Base-by-base conservation (phyloP, 2,113 vertebrate species). In the Numida meleagris region DNA sequence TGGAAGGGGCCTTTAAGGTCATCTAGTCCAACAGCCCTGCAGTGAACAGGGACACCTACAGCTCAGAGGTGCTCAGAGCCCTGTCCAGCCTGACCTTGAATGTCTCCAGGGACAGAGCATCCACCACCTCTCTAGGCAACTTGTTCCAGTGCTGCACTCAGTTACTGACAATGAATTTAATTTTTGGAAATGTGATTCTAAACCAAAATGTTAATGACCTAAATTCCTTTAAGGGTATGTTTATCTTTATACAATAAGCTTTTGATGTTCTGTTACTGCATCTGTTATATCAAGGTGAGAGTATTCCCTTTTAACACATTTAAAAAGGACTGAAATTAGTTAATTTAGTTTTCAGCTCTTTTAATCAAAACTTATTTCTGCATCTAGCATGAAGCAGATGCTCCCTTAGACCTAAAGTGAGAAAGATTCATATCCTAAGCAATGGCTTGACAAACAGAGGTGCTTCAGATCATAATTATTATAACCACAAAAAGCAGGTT, bases 381-480 rank as follows among this genome's bases (percentile, higher is more conserved):
- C 55, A 84, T 43, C 86, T 82, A 63, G 21, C 66, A 29, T 17
- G 63, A 87, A 81, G 48, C 62, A 93, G 88, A 90, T 95, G 80
- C 43, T 87, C 8, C 36, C 53, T 55, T 63, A 85, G 73, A 90
- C 76, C 59, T 82, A 65, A 96, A 95, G 83, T 87, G 87, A 92
- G 82, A 75, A 78, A 75, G 78, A 96, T 71, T 6, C 5, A 29
- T 43, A 55, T 65, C 73, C 27, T 82, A 80, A 96, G 86, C 90
- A 93, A 36, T 88, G 86, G 70, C 67, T 93, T 95, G 80, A 77
- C 78, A 48, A 88, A 86, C 31, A 61, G 63, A 93, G 33, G 65
- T 93, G 91, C 81, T 96, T 97, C 63, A 90, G 90, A 88, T 86
- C 8, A 4, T 93, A 90, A 97, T 96, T 97, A 88, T 90, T 90